phyloP scores from a whole-genome alignment of 2,113 vertebrate species.

The Peucedramus taeniatus region DNA sequence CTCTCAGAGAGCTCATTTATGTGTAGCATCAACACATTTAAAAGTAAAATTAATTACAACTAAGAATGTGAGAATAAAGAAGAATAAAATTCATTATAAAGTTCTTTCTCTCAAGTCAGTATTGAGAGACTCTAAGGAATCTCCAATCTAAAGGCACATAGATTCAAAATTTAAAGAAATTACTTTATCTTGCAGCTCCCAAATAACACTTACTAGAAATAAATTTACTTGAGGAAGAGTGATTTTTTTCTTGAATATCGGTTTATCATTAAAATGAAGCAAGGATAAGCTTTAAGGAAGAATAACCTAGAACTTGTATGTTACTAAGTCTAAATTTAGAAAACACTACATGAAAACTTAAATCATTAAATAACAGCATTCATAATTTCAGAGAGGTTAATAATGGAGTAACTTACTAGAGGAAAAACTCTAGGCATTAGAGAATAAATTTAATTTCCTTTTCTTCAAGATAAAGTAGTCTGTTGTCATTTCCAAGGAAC shows the following conservation, averaged over 20 bases:
- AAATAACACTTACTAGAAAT: background rate
- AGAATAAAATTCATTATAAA: background rate
- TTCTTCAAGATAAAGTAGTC: background rate
- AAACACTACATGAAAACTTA: background rate
- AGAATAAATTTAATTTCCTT: background rate
- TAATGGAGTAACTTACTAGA: background rate
- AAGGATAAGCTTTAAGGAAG: background rate
- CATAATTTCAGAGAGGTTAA: background rate
- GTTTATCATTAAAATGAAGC: background rate
- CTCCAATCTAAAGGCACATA: background rate
- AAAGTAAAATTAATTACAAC: slow-evolving; percentile 29
- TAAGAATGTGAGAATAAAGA: background rate
- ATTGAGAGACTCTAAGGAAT: background rate
- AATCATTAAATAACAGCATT: background rate
- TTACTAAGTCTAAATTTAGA: background rate
- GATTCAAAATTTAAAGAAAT: background rate
- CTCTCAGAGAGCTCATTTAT: background rate
- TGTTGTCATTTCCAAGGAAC: background rate
- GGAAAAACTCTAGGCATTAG: background rate
- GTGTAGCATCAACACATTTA: background rate
- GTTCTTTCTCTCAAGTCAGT: background rate
- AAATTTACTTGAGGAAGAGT: background rate
- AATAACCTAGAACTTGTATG: background rate
- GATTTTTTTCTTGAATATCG: background rate
- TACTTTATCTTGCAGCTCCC: background rate